Percentiles rank a stretch among this genome's conserved stretches.
phyloP scores from a whole-genome alignment of 2,797 vertebrate genomes.

The Gadopsis bispinosus region DNA sequence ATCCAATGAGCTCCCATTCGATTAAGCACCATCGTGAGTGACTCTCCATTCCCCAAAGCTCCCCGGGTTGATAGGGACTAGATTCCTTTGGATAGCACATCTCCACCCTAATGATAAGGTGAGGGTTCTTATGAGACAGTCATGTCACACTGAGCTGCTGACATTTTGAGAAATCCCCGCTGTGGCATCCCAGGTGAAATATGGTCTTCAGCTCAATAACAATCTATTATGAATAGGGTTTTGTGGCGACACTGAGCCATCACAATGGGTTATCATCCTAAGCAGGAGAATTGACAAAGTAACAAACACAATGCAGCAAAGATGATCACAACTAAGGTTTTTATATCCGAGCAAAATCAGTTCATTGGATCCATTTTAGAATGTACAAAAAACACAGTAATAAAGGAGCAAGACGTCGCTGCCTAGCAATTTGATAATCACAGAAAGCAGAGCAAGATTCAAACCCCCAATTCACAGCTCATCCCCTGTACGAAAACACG shows the following conservation, averaged over 20 bases:
- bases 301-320: constrained; percentile 1
- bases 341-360: background rate
- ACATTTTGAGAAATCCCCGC: constrained; percentile 78
- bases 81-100: constrained; percentile 16
- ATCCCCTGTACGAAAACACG: too few species aligned
- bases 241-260: constrained; percentile 27
- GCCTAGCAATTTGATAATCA: background rate
- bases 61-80: background rate
- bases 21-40: constrained; percentile 4
- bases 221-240: constrained; percentile 75
- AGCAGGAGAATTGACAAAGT: constrained; percentile 18
- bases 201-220: constrained; percentile 72
- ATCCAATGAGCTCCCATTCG: constrained; percentile 4
- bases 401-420: background rate
- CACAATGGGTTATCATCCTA: constrained; percentile 46
- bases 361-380: constrained; percentile 1
- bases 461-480: background rate
- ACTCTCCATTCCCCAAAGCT: constrained; percentile 5
- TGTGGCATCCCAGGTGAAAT: constrained; percentile 73
- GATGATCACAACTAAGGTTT: background rate
- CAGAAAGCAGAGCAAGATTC: background rate
- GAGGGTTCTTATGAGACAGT: constrained; percentile 46
- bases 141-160: constrained; percentile 69
- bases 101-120: constrained; percentile 21
- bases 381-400: background rate